A percentile compares a stretch with the other conserved stretches of the same genome.
These are phyloP conservation scores for Metaphire vulgaris DNA, from an alignment of 1,140 invertebrate species.

Conservation along the genomic window DNA sequence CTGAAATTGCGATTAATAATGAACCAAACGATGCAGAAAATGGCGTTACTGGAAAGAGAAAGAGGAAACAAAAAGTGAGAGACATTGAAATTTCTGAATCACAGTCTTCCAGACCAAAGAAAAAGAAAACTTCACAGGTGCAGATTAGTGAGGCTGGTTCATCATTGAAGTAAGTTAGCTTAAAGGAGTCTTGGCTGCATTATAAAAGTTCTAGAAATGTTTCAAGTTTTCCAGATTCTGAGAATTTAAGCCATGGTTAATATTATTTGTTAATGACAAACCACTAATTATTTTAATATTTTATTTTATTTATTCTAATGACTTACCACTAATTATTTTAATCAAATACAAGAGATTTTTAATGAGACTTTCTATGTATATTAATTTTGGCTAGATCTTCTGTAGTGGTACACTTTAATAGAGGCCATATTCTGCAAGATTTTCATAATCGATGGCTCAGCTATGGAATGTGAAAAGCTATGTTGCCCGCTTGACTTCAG, in stretches of 20 bases:
- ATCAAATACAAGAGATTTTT: no score
- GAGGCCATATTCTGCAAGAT: no score
- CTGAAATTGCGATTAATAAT: neutral
- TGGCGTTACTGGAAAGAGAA: neutral
- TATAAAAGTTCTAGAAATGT: neutral
- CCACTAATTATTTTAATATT: no score
- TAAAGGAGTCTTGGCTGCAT: neutral
- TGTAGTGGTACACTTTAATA: no score
- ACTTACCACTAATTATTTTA: no score
- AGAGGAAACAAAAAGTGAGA: neutral
- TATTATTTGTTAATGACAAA: neutral
- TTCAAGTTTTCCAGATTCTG: neutral
- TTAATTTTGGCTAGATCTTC: no score
- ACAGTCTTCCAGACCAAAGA: neutral
- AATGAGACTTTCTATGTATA: no score
- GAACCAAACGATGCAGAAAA: neutral
- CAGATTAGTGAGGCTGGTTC: neutral
- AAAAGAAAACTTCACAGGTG: neutral
- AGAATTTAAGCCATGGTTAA: neutral
- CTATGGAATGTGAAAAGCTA: no score
- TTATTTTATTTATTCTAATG: no score
- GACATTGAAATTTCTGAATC: neutral
- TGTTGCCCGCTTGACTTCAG: no score
- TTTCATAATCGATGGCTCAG: no score
- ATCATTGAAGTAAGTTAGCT: neutral